These are phyloP conservation scores for Lindbergichthys nudifrons DNA, from an alignment of 2,797 vertebrate genomes.

Conservation along the genomic window DNA sequence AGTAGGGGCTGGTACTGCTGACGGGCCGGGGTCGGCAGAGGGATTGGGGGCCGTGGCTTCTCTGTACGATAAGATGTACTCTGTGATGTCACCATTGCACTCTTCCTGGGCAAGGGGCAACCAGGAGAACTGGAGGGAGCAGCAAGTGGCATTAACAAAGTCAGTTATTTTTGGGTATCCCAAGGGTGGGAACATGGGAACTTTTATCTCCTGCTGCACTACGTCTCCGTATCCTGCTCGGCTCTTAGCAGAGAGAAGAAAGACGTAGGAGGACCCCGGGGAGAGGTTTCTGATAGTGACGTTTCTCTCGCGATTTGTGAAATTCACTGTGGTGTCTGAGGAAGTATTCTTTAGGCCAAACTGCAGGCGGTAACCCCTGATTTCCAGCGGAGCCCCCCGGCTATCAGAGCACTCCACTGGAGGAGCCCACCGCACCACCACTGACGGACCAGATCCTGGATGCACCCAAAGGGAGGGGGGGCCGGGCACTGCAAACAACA, in stretches of 20 bases:
- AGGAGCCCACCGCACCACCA: constrained; percentile 90
- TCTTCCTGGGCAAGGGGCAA: constrained; percentile 87
- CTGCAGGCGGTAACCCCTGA: constrained; percentile 91
- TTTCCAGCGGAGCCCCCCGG: constrained; percentile 75
- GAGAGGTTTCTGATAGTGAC: constrained; percentile 85
- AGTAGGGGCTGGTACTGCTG: constrained; percentile 40
- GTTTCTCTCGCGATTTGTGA: constrained; percentile 83
- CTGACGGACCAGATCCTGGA: constrained; percentile 86
- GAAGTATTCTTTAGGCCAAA: constrained; percentile 88
- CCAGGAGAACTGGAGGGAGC: constrained; percentile 92
- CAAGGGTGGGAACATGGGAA: constrained; percentile 88
- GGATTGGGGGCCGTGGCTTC: constrained; percentile 76
- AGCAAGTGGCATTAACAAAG: constrained; percentile 87
- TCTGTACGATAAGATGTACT: constrained; percentile 90
- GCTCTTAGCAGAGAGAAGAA: constrained; percentile 90
- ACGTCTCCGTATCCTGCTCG: constrained; percentile 89
- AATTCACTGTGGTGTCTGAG: constrained; percentile 85
- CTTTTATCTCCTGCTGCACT: constrained; percentile 82
- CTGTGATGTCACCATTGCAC: constrained; percentile 85
- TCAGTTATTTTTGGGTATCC: constrained; percentile 90
- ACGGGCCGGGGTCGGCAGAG: constrained; percentile 45
- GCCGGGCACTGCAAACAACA: constrained; percentile 87
- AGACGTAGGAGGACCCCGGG: constrained; percentile 91
- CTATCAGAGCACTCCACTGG: constrained; percentile 67
- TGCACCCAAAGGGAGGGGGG: constrained; percentile 89